Conservation (phyloP, 2,888 invertebrate species). For the Aproaerema taeniolella region DNA sequence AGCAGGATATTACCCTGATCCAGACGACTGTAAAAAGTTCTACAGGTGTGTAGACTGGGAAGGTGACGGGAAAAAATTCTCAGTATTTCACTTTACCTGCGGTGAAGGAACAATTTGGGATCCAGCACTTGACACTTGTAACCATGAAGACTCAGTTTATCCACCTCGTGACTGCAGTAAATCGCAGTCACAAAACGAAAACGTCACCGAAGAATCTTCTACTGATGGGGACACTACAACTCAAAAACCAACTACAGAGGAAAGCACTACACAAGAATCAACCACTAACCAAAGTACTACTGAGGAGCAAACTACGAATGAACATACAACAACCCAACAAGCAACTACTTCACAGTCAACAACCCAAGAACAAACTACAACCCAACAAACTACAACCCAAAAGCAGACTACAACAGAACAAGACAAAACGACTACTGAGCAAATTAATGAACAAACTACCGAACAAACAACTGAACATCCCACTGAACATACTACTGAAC, state of each 20-base stretch:
- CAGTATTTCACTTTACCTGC: slow-evolving; percentile 82
- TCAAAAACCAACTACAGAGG: slow-evolving; percentile 22
- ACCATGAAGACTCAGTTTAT: slow-evolving; percentile 80
- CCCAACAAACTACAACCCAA: slow-evolving; percentile 20
- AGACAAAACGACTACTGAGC: slow-evolving; percentile 25
- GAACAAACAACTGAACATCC: slow-evolving; percentile 25
- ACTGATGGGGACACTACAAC: slow-evolving; percentile 21
- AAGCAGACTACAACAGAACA: slow-evolving; percentile 21
- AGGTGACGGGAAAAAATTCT: slow-evolving; percentile 72
- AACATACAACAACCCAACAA: slow-evolving; percentile 25
- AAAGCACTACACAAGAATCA: slow-evolving; percentile 23
- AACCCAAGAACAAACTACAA: slow-evolving; percentile 25
- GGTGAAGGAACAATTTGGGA: slow-evolving; percentile 85
- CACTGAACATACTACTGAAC: slow-evolving; percentile 27
- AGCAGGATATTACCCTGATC: slow-evolving; percentile 79
- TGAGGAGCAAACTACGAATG: slow-evolving; percentile 25
- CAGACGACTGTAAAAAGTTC: slow-evolving; percentile 80
- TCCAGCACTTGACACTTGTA: slow-evolving; percentile 80
- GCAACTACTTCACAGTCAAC: slow-evolving; percentile 21
- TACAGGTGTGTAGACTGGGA: slow-evolving; percentile 81
- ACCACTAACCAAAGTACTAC: slow-evolving; percentile 21
- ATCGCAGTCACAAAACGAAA: slow-evolving; percentile 42
- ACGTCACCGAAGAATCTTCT: slow-evolving; percentile 24
- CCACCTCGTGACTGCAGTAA: slow-evolving; percentile 69
- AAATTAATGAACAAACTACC: slow-evolving; percentile 26